Evolutionary conservation across 1,140 invertebrate genomes (phyloP).

Genomic region (Pseudoatta argentina): DNA sequence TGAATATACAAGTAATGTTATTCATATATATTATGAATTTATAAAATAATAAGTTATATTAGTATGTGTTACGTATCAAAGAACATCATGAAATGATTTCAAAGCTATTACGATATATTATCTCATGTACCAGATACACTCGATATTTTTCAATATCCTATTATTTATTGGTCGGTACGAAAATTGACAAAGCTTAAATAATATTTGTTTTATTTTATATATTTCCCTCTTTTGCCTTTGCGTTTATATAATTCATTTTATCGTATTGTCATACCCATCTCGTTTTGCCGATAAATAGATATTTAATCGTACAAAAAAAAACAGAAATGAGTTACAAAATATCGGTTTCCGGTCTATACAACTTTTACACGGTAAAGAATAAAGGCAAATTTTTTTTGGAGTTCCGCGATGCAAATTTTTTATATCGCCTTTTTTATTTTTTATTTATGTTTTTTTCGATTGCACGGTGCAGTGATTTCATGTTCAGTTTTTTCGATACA

Average conservation of each 20-base stretch:
- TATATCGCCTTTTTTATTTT: neutral
- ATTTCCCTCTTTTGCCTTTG: constrained; percentile 9
- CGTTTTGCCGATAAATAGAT: neutral
- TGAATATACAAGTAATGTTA: neutral
- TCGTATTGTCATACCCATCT: constrained; percentile 4
- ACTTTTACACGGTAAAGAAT: neutral
- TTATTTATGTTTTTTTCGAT: constrained; percentile 20
- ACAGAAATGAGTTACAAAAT: neutral
- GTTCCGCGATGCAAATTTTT: constrained; percentile 24
- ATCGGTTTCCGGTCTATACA: neutral
- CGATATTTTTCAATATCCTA: constrained; percentile 23
- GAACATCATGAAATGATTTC: constrained; percentile 9
- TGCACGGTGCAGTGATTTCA: constrained; percentile 1
- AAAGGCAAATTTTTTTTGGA: constrained; percentile 10
- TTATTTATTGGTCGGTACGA: constrained; percentile 25
- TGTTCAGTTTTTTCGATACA: constrained; percentile 37
- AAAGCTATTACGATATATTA: constrained; percentile 31
- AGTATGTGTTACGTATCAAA: neutral
- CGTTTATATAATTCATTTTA: constrained; percentile 12
- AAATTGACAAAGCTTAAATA: constrained; percentile 29
- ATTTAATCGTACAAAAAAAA: constrained; percentile 3
- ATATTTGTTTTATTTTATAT: constrained; percentile 33
- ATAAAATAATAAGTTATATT: constrained; percentile 9
- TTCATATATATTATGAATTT: constrained; percentile 4
- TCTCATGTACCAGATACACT: neutral